phyloP scores from a whole-genome alignment of 2,797 vertebrate genomes.

The Rhabdophis nuchalis region DNA sequence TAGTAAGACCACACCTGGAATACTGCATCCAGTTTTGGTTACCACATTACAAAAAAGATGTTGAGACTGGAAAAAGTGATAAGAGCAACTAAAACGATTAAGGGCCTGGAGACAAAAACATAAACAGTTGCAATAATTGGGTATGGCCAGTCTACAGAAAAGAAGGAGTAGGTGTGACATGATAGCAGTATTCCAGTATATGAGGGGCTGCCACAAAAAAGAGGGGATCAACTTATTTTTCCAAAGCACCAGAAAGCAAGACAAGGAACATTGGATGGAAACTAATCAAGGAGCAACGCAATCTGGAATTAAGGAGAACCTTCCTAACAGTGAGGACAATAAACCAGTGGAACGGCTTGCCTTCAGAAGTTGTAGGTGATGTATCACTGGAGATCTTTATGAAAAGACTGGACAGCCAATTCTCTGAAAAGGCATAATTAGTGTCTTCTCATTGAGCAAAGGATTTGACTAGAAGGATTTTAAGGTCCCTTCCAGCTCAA shows the following conservation, averaged over 20 bases:
- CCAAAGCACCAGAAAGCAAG: neutral
- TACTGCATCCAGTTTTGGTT: neutral
- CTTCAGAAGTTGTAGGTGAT: neutral
- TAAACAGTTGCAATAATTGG: neutral
- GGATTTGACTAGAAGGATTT: neutral
- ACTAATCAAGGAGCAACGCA: neutral
- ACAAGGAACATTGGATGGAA: neutral
- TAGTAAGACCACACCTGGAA: neutral
- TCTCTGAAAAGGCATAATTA: neutral
- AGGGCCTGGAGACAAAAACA: neutral
- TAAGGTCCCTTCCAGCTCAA: neutral
- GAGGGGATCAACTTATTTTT: neutral
- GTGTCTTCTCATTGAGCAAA: neutral
- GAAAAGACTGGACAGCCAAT: neutral
- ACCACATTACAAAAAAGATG: neutral
- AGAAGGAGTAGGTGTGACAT: no score
- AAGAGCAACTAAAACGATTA: no score
- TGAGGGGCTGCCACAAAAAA: neutral
- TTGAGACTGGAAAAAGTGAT: neutral
- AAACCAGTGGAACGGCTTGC: neutral
- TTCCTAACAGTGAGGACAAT: neutral
- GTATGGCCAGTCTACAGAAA: no score
- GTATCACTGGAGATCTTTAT: neutral
- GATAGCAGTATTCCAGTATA: neutral
- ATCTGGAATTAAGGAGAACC: neutral